Base-by-base conservation (phyloP, 2,797 vertebrate genomes). In the Iguana delicatissima region DNA sequence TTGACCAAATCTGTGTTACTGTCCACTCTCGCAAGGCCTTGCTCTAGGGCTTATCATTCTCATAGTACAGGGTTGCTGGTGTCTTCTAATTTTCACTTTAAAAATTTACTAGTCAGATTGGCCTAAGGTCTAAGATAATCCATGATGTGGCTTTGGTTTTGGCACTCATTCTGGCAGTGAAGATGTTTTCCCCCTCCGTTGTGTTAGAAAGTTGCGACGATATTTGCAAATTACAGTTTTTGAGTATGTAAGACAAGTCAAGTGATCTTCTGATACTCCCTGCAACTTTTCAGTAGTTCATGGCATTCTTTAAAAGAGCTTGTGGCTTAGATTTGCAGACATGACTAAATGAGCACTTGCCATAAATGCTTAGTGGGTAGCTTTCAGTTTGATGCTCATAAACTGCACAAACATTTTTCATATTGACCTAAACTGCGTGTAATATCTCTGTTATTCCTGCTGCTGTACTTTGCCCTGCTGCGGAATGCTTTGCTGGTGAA, bases 391-490 rank as follows among this genome's bases (percentile, higher is more conserved):
- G 8, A 64, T 24, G 3, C 91, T 80, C 12, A 82, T 8, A 88
- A 79, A 84, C 64, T 13, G 38, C 10, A n/a, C 86, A 88, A 52
- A 8, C 24, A 57, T 84, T 24, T 76, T 77, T 82, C 64, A 67
- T 64, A 52, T 76, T 20, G 64, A 93, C 90, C 93, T 95, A 91
- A 91, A 91, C 92, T 93, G 93, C 84, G 84, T 42, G 0, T 73
- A 52, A 77, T 89, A 0, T 83, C 55, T 88, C 92, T 93, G 46
- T 26, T 8, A 1, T 89, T 59, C 32, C 93, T 84, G 77, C 77
- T 0, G 38, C 62, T 5, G 89, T 93, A 96, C 95, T 97, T 96
- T 95, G 90, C 76, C 92, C 93, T 0, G 3, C 62, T 83, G 83
- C 90, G 92, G 80, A 95, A 89, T 95, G 67, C 52, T 2, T 8